phyloP scores from a whole-genome alignment of 2,888 invertebrate genomes.

The Chloromyia formosa region DNA sequence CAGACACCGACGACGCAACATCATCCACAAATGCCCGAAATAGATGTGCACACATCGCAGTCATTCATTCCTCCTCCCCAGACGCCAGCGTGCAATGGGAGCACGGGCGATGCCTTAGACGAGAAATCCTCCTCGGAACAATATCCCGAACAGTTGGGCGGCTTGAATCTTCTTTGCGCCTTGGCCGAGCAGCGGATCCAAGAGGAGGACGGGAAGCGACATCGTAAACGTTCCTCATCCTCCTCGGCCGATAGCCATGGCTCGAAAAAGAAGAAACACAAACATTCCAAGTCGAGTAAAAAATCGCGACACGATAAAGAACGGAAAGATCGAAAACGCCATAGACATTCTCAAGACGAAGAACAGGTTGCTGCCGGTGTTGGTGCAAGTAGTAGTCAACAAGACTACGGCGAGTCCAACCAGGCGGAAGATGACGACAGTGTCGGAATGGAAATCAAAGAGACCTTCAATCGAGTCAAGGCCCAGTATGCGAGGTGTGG shows the following conservation, averaged over 20 bases:
- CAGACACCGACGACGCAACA: neutral
- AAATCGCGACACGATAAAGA: constrained; percentile 56
- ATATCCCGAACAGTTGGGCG: constrained; percentile 66
- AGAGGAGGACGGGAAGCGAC: constrained; percentile 70
- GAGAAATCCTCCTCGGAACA: constrained; percentile 42
- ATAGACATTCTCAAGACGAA: constrained; percentile 60
- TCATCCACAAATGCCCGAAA: constrained; percentile 45
- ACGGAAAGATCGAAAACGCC: constrained; percentile 45
- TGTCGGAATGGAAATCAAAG: constrained; percentile 55
- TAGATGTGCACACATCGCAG: constrained; percentile 43
- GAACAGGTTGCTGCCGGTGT: neutral
- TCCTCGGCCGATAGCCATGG: constrained; percentile 57
- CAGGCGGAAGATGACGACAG: constrained; percentile 52
- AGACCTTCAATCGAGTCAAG: constrained; percentile 50
- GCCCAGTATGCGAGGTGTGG: constrained; percentile 56
- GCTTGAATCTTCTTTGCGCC: constrained; percentile 81
- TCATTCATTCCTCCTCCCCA: constrained; percentile 39
- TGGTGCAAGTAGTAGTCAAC: constrained; percentile 57
- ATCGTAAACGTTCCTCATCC: constrained; percentile 49
- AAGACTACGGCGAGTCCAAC: constrained; percentile 26
- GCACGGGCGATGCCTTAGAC: constrained; percentile 52
- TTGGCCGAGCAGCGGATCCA: constrained; percentile 84
- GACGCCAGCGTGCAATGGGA: constrained; percentile 50
- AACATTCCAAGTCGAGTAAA: constrained; percentile 64
- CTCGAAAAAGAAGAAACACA: constrained; percentile 64